Base-by-base conservation (phyloP, 2,888 invertebrate species). In the Lapara coniferarum region DNA sequence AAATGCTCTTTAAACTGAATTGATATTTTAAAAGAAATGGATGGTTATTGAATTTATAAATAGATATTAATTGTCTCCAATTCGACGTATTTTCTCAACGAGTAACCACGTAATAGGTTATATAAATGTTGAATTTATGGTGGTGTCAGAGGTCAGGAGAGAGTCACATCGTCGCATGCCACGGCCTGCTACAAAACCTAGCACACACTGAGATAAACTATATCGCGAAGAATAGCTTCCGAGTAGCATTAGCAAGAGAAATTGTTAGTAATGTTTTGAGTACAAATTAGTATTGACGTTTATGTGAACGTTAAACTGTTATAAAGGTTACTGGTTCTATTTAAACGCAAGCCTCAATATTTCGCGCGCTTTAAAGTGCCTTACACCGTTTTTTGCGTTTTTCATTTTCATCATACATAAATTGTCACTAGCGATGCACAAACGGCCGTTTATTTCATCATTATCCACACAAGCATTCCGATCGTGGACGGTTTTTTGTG, bases 81-180 rank as follows among this genome's bases (percentile, higher is more conserved):
- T 59, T 68, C 59, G 59, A 19, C 25, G 53, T 67, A 53, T 71
- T 71, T 71, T 67, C 52, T 46, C n/a, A 58, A 73, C 73, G 71
- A 16, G 49, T 74, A 71, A 66, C 74, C 68, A 81, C 81, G 78
- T 76, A 82, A 83, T 72, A 68, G 53, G 74, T 82, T 79, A 77
- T 70, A 71, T 75, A 74, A 79, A 80, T 78, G 14, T 51, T 19
- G 68, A 69, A 63, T 74, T 53, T 71, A 71, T 76, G 76, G 71
- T 71, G 70, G 72, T 77, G 86, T 83, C 84, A 86, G 78, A 87
- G 89, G 85, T 88, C 84, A 77, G 76, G 88, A 85, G 89, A 90
- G 85, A 89, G 89, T 76, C 71, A 30, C 44, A 52, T n/a, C 63
- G 44, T 59, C 16, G 14, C 53, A 59, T 53, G 53, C 53, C 52